Percentiles rank a stretch among this genome's conserved stretches.
phyloP scores from a whole-genome alignment of 2,888 invertebrate genomes.

The Dascillus cervinus region DNA sequence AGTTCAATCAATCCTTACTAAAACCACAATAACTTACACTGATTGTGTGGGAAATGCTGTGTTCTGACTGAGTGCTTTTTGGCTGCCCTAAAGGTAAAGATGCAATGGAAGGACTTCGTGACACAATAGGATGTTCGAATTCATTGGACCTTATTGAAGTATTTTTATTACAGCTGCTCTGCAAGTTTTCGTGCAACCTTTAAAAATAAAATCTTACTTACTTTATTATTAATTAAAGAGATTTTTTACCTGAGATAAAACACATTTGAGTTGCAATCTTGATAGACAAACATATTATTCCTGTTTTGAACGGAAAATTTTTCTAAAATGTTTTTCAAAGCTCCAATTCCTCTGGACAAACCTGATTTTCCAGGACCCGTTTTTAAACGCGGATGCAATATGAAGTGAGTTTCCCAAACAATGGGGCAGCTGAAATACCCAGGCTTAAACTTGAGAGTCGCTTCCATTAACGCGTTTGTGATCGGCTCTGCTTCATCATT shows the following conservation, averaged over 20 bases:
- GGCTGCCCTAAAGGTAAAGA: constrained; percentile 41
- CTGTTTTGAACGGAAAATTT: constrained; percentile 65
- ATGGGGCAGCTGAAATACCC: constrained; percentile 68
- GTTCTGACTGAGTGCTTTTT: constrained; percentile 32
- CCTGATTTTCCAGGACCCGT: constrained; percentile 53
- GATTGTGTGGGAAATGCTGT: constrained; percentile 32
- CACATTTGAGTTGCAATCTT: constrained; percentile 54
- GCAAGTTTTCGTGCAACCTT: constrained; percentile 42
- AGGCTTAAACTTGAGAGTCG: constrained; percentile 46
- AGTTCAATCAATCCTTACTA: too few relatives aligned
- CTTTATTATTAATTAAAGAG: constrained; percentile 1
- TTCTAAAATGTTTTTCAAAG: constrained; percentile 56
- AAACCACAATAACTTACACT: constrained; percentile 20
- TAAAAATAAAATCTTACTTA: constrained; percentile 11
- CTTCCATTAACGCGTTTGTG: constrained; percentile 37
- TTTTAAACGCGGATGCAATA: constrained; percentile 63
- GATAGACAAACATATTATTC: constrained; percentile 70
- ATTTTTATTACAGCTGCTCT: constrained; percentile 26
- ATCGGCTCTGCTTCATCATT: constrained; percentile 34
- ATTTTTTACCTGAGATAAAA: constrained; percentile 46
- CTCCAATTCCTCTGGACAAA: constrained; percentile 55
- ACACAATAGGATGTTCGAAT: constrained; percentile 39
- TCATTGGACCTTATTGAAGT: constrained; percentile 29
- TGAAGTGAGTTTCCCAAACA: constrained; percentile 64
- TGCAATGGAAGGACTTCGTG: constrained; percentile 47